phyloP scores from a whole-genome alignment of 2,888 invertebrate species.

The Acanthosepion esculentum region DNA sequence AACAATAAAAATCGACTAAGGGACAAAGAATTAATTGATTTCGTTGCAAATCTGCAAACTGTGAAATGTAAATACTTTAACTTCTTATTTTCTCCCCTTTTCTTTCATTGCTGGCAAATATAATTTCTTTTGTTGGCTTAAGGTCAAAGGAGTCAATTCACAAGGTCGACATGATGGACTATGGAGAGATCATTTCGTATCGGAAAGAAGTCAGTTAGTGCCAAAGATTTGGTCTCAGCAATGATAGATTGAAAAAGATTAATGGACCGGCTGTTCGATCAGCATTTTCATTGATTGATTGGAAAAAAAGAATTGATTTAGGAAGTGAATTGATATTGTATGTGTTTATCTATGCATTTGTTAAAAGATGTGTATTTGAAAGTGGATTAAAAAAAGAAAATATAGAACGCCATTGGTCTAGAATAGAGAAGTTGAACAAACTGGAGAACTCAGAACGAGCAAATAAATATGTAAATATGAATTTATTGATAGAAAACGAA shows the following conservation, averaged over 20 bases:
- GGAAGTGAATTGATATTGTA: background rate
- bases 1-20: no score
- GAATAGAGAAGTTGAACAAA: no score
- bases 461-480: no score
- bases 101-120: background rate
- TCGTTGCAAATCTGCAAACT: no score
- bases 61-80: no score
- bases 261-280: background rate
- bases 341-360: background rate
- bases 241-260: background rate
- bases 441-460: no score
- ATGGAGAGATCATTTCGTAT: background rate
- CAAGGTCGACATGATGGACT: background rate
- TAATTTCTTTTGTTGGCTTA: background rate
- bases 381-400: no score
- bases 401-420: no score
- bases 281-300: background rate
- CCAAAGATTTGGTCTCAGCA: background rate
- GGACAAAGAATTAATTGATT: no score
- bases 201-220: background rate
- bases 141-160: background rate
- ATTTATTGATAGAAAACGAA: no score
- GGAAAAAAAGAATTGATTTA: background rate
- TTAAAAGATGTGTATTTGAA: no score
- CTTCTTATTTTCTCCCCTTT: background rate